These are phyloP conservation scores for Drosophila triauraria DNA, from an alignment of 1,140 invertebrate genomes.

Conservation along the genomic window DNA sequence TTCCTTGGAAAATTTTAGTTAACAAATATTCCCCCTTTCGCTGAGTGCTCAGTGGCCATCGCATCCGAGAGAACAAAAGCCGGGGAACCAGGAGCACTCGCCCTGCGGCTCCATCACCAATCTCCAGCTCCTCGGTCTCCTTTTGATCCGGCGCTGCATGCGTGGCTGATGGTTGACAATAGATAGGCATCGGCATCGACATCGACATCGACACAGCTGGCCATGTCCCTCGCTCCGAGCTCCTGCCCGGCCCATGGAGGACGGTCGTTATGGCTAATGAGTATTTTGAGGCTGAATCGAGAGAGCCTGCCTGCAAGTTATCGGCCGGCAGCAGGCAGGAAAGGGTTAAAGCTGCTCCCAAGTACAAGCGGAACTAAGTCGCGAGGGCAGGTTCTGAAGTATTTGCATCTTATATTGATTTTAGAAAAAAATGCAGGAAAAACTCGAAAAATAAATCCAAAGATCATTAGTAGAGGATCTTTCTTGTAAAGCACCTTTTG, in stretches of 20 bases:
- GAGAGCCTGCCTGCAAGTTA: constrained; percentile 18
- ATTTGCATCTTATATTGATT: no score
- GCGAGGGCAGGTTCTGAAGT: not conserved
- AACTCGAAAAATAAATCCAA: no score
- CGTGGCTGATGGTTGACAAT: constrained; percentile 54
- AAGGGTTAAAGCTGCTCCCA: constrained; percentile 22
- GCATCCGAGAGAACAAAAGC: constrained; percentile 42
- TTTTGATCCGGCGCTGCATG: constrained; percentile 61
- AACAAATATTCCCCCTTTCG: not conserved
- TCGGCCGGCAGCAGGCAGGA: constrained; percentile 9
- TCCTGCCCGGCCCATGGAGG: constrained; percentile 3
- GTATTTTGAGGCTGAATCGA: constrained; percentile 62
- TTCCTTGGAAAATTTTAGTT: no score
- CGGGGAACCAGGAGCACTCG: constrained; percentile 11
- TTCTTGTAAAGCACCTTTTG: not conserved
- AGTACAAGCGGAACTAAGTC: constrained; percentile 18
- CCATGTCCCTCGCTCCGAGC: constrained; percentile 18
- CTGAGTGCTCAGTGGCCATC: constrained; percentile 10
- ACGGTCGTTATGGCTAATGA: constrained; percentile 79
- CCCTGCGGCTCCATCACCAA: constrained; percentile 16
- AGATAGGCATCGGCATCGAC: constrained; percentile 41
- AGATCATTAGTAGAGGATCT: no score
- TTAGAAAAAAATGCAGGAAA: no score
- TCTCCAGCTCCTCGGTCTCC: constrained; percentile 6
- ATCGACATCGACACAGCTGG: constrained; percentile 57